phyloP scores from a whole-genome alignment of 1,140 invertebrate genomes.

The Papilio dardanus region DNA sequence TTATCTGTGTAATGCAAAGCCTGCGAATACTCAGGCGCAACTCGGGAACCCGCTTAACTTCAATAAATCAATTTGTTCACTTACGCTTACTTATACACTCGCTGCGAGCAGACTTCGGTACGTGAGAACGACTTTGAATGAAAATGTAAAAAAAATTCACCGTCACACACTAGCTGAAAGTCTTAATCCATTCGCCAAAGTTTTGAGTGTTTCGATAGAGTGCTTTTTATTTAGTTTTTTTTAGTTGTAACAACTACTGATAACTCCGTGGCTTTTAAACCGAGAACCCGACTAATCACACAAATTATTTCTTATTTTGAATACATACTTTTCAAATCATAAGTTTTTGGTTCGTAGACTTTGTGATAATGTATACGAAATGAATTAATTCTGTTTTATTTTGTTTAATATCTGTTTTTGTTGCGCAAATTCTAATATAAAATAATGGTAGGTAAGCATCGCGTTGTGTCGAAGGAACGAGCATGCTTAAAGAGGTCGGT shows the following conservation, averaged over 20 bases:
- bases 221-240: conserved; percentile 24
- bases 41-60: conserved; percentile 74
- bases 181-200: conserved; percentile 37
- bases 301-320: not conserved
- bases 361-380: too few species aligned
- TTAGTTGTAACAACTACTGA: not conserved
- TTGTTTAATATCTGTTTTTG: not conserved
- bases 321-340: not conserved
- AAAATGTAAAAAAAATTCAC: conserved; percentile 53
- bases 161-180: conserved; percentile 42
- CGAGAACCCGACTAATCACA: not conserved
- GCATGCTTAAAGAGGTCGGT: conserved; percentile 2
- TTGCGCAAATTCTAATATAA: conserved; percentile 8
- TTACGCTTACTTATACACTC: conserved; percentile 77
- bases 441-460: not conserved
- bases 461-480: not conserved
- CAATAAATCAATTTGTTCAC: conserved; percentile 82
- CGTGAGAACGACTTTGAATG: conserved; percentile 60
- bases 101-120: conserved; percentile 57
- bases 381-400: not conserved
- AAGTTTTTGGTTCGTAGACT: too few species aligned
- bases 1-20: conserved; percentile 78
- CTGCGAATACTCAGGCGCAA: conserved; percentile 77
- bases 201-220: conserved; percentile 29
- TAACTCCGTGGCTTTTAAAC: not conserved